These are phyloP conservation scores for Leptinotarsa undecemlineata DNA, from an alignment of 1,140 invertebrate genomes.

Conservation along the genomic window DNA sequence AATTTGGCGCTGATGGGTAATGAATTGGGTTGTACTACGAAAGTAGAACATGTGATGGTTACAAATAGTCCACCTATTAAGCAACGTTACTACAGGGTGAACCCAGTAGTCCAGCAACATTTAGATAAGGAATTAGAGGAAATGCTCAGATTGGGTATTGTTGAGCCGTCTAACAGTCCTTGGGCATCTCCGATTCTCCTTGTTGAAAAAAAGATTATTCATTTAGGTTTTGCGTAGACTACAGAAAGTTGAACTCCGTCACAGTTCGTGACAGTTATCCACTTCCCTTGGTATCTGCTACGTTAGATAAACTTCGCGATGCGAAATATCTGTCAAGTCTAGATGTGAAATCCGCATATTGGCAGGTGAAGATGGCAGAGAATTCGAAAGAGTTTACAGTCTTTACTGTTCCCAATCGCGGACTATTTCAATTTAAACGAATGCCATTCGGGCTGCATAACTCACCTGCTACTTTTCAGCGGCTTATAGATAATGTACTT, in stretches of 20 bases:
- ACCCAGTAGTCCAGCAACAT: constrained; percentile 31
- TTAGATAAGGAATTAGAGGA: constrained; percentile 40
- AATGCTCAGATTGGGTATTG: constrained; percentile 42
- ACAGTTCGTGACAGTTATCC: constrained; percentile 46
- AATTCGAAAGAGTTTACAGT: constrained; percentile 53
- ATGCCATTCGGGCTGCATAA: constrained; percentile 53
- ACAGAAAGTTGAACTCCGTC: constrained; percentile 42
- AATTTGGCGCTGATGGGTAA: constrained; percentile 13
- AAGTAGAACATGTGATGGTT: constrained; percentile 43
- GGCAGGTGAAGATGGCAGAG: constrained; percentile 48
- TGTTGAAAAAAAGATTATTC: constrained; percentile 41
- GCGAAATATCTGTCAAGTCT: constrained; percentile 46
- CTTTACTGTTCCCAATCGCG: constrained; percentile 53
- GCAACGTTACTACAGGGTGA: constrained; percentile 39
- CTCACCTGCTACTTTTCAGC: constrained; percentile 44
- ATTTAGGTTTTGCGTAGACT: constrained; percentile 31
- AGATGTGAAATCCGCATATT: constrained; percentile 49
- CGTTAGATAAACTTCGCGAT: constrained; percentile 43
- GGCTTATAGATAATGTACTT: constrained; percentile 47
- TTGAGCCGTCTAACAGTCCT: constrained; percentile 40
- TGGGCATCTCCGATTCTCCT: constrained; percentile 45
- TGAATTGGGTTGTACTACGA: constrained; percentile 37
- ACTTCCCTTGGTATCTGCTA: constrained; percentile 29
- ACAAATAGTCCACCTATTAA: constrained; percentile 43
- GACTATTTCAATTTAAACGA: constrained; percentile 40